Evolutionary conservation across 2,888 invertebrate species (phyloP).

Genomic region (Limenitis camilla): DNA sequence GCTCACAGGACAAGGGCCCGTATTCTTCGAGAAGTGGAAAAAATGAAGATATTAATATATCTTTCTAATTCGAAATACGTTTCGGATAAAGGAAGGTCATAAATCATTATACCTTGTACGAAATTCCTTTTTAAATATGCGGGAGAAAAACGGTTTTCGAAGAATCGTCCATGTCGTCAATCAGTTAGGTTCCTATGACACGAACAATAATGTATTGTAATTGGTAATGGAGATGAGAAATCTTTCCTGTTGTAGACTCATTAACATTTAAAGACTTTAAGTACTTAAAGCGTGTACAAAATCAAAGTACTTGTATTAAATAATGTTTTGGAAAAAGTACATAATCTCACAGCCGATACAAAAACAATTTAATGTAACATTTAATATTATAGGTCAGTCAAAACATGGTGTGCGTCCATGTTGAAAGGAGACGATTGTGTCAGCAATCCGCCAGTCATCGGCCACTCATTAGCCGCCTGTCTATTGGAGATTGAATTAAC

Average conservation of each 20-base stretch:
- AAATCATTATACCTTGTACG: slow-evolving; percentile 64
- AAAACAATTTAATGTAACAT: slow-evolving; percentile 35
- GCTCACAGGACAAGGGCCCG: slow-evolving; percentile 52
- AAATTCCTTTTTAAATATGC: slow-evolving; percentile 57
- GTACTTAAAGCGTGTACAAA: neutral
- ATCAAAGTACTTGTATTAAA: too few relatives aligned
- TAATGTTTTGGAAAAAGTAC: neutral
- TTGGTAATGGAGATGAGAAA: neutral
- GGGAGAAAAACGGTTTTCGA: slow-evolving; percentile 59
- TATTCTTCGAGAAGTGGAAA: slow-evolving; percentile 72
- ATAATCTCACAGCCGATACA: slow-evolving; percentile 15
- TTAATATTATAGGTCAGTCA: slow-evolving; percentile 37
- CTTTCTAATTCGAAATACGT: slow-evolving; percentile 74
- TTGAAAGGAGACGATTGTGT: slow-evolving; percentile 35
- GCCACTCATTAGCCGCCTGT: slow-evolving; percentile 59
- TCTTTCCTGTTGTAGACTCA: neutral
- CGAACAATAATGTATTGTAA: neutral
- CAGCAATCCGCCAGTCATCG: slow-evolving; percentile 60
- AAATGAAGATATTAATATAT: slow-evolving; percentile 75
- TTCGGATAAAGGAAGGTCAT: slow-evolving; percentile 69
- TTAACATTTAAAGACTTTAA: neutral
- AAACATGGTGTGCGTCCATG: slow-evolving; percentile 41
- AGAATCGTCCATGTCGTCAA: slow-evolving; percentile 57
- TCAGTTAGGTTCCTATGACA: slow-evolving; percentile 29
- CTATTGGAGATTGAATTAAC: slow-evolving; percentile 64